Percentiles rank a stretch among this genome's conserved stretches.
These are phyloP conservation scores for Ammodytes marinus DNA, from an alignment of 2,113 vertebrate species.

Conservation along the genomic window DNA sequence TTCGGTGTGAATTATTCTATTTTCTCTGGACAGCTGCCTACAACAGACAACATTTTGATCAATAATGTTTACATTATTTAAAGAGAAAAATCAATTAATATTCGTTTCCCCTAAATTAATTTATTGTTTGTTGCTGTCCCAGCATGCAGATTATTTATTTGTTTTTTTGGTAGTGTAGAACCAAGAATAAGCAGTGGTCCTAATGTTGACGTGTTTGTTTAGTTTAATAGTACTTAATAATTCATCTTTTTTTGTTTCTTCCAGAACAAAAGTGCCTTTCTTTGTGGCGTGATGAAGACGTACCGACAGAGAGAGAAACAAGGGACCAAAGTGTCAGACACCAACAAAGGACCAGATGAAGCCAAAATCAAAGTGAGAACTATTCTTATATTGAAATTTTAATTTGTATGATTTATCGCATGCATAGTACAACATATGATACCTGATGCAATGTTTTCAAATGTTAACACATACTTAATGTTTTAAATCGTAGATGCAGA, in stretches of 20 bases:
- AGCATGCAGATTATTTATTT: not conserved
- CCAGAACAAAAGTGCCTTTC: conserved; percentile 99
- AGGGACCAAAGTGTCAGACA: conserved; percentile 99
- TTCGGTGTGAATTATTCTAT: not conserved
- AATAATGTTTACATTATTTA: too few relatives aligned
- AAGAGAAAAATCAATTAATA: too few relatives aligned
- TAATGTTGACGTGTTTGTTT: not conserved
- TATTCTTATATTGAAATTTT: not conserved
- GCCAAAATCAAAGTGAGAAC: conserved; percentile 96
- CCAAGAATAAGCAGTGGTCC: not conserved
- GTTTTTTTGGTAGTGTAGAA: not conserved
- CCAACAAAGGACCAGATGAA: conserved; percentile 99
- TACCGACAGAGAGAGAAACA: conserved; percentile 99
- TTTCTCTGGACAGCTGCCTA: too few relatives aligned
- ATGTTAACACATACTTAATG: not conserved
- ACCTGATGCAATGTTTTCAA: not conserved
- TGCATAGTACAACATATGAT: not conserved
- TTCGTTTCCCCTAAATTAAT: too few relatives aligned
- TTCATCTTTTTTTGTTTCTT: conserved; percentile 2
- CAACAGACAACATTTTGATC: too few relatives aligned
- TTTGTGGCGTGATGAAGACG: conserved; percentile 99
- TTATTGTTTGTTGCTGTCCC: not conserved
- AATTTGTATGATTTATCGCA: not conserved
- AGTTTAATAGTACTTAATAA: not conserved
- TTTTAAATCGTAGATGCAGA: too few relatives aligned